Base-by-base conservation (phyloP, 53 echinoderm and acorn worm genomes). In the Paracentrotus lividus region DNA sequence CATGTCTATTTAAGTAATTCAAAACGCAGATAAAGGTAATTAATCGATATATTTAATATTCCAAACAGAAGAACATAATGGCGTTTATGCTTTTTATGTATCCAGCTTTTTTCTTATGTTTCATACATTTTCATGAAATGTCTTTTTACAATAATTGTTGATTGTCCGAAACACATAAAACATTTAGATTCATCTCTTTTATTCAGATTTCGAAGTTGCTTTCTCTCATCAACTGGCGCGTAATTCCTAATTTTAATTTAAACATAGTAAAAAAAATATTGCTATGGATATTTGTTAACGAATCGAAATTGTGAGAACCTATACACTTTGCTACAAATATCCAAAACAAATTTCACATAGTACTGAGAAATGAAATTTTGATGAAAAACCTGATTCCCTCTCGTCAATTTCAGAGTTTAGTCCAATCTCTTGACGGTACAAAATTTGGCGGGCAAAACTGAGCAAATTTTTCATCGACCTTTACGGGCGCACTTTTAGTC, bases 401-500 rank as follows among this genome's bases (percentile, higher is more conserved):
- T 18, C 8, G 36, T 72, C 18, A 38, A 72, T 64, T 64, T 18
- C 31, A 64, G 8, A 31, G 31, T 27, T 64, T 64, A 31, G 31
- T 10, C 64, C 57, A 29, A 1, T 72, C 5, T 72, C 72, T 36
- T 40, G 72, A 20, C 18, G 36, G 40, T 36, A 36, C 20, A 72
- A 40, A n/a, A 72, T 36, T 72, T 72, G 40, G 72, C 20, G 18
- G 40, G 72, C 40, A 40, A 38, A 72, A 38, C 4, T 36, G 36
- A 72, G 10, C 12, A n/a, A 18, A 72, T 3, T 72, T 72, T 72
- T 72, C 20, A 38, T 40, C 72, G 72, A 72, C 72, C 72, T 72
- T 72, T 72, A 38, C 38, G 10, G 40, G 36, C 72, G 72, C 72
- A 72, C 72, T 72, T 72, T 72, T 72, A 72, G 72, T 72, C 72